Percentiles rank a stretch among this genome's conserved stretches.
Evolutionary conservation across 2,113 vertebrate species (phyloP).

Genomic region (Oncorhynchus gorbuscha): DNA sequence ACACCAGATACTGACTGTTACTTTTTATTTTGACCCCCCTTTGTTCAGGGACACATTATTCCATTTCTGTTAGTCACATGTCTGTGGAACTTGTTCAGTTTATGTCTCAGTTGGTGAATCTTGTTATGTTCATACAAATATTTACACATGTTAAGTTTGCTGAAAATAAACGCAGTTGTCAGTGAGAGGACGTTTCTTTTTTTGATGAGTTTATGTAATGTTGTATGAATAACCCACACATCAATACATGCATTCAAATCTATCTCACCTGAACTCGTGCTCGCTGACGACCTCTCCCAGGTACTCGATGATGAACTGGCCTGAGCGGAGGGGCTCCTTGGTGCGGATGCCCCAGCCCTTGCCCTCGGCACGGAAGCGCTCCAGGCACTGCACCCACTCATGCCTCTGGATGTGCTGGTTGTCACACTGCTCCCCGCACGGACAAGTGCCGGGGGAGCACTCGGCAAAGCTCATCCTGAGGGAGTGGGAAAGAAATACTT

Average conservation of each 20-base stretch:
- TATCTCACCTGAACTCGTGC: slow-evolving; percentile 89
- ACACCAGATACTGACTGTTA: too few relatives aligned
- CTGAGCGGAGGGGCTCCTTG: slow-evolving; percentile 88
- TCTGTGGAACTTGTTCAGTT: too few relatives aligned
- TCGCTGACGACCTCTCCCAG: slow-evolving; percentile 98
- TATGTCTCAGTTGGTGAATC: too few relatives aligned
- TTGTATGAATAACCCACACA: too few relatives aligned
- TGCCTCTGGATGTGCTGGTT: slow-evolving; percentile 97
- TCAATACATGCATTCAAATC: not conserved
- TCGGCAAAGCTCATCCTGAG: slow-evolving; percentile 96
- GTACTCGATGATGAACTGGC: slow-evolving; percentile 99
- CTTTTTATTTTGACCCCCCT: too few relatives aligned
- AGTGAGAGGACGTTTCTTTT: too few relatives aligned
- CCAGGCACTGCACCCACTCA: slow-evolving; percentile 97
- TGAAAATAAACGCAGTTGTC: too few relatives aligned
- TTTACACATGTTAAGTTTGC: too few relatives aligned
- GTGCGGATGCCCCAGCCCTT: slow-evolving; percentile 99
- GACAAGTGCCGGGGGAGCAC: slow-evolving; percentile 92
- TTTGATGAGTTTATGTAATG: too few relatives aligned
- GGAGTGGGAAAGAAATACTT: not conserved
- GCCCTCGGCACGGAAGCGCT: slow-evolving; percentile 93
- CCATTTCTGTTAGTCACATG: too few relatives aligned
- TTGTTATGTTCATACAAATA: too few relatives aligned
- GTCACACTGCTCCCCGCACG: slow-evolving; percentile 87
- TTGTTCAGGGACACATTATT: too few relatives aligned